phyloP scores from a whole-genome alignment of 1,140 invertebrate genomes.

The Hetaerina americana region DNA sequence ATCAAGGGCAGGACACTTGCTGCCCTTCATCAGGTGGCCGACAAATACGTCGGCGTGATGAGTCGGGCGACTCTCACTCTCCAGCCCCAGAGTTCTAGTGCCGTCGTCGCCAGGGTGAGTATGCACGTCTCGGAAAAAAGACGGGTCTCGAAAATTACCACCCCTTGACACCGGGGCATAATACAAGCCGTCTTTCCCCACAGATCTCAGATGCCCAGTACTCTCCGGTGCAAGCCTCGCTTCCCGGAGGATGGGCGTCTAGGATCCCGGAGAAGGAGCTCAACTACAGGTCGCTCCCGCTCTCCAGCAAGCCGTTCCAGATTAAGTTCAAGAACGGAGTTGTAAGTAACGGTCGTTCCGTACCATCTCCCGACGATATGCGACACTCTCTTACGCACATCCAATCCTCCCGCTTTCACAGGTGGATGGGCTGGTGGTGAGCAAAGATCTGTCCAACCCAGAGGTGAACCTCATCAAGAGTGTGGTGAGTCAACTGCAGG shows the following conservation, averaged over 20 bases:
- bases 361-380: too few relatives aligned
- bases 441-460: constrained; percentile 35
- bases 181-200: constrained; percentile 12
- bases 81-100: constrained; percentile 31
- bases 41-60: constrained; percentile 37
- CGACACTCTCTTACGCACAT: too few relatives aligned
- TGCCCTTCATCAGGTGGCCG: constrained; percentile 33
- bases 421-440: constrained; percentile 38
- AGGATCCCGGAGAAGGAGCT: constrained; percentile 31
- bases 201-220: constrained; percentile 35
- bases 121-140: constrained; percentile 15
- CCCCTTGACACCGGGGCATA: constrained; percentile 2
- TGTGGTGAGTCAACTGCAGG: constrained; percentile 46
- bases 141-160: too few relatives aligned
- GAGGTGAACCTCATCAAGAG: constrained; percentile 53
- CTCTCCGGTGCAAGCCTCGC: constrained; percentile 36
- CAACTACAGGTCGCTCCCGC: constrained; percentile 32
- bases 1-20: constrained; percentile 42
- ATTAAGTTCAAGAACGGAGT: constrained; percentile 42
- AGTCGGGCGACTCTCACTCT: constrained; percentile 38
- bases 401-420: constrained; percentile 9
- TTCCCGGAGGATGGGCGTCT: constrained; percentile 32
- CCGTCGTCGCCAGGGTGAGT: constrained; percentile 28
- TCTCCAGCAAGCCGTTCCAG: constrained; percentile 42
- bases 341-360: constrained; percentile 18